phyloP scores from a whole-genome alignment of 2,797 vertebrate genomes.

The Typhlichthys eigenmanni region DNA sequence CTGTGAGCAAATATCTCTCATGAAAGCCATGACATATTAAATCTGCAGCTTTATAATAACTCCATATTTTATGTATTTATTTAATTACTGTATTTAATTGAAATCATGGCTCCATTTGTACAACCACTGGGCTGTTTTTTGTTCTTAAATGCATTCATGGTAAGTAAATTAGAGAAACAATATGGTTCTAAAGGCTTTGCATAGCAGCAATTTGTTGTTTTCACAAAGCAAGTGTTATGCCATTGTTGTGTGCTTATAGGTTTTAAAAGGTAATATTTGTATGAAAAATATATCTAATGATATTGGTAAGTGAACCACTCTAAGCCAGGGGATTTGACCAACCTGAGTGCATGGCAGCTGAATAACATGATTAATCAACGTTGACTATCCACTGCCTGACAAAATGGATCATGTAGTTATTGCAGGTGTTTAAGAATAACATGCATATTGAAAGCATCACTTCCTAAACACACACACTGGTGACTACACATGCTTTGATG shows the following conservation, averaged over 20 bases:
- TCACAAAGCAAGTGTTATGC: conserved; percentile 46
- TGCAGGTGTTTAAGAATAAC: too few relatives aligned
- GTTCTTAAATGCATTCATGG: conserved; percentile 34
- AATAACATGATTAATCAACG: too few relatives aligned
- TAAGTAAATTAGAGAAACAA: conserved; percentile 61
- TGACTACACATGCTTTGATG: conserved; percentile 52
- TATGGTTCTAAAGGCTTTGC: conserved; percentile 47
- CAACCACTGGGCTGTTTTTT: background rate
- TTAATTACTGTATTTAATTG: too few relatives aligned
- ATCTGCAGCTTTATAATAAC: background rate
- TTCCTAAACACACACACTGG: conserved; percentile 41
- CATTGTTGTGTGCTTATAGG: conserved; percentile 39
- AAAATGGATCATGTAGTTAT: too few relatives aligned
- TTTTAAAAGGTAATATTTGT: background rate
- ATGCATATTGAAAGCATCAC: too few relatives aligned
- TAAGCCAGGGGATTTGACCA: too few relatives aligned
- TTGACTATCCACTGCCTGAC: too few relatives aligned
- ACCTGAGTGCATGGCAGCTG: too few relatives aligned
- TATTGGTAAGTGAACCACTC: background rate
- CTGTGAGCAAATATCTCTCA: background rate
- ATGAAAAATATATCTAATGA: too few relatives aligned
- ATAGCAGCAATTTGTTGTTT: conserved; percentile 37
- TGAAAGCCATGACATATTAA: background rate
- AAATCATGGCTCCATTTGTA: too few relatives aligned
- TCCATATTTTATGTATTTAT: background rate